phyloP scores from a whole-genome alignment of 2,888 invertebrate genomes.

The Coelopa pilipes region DNA sequence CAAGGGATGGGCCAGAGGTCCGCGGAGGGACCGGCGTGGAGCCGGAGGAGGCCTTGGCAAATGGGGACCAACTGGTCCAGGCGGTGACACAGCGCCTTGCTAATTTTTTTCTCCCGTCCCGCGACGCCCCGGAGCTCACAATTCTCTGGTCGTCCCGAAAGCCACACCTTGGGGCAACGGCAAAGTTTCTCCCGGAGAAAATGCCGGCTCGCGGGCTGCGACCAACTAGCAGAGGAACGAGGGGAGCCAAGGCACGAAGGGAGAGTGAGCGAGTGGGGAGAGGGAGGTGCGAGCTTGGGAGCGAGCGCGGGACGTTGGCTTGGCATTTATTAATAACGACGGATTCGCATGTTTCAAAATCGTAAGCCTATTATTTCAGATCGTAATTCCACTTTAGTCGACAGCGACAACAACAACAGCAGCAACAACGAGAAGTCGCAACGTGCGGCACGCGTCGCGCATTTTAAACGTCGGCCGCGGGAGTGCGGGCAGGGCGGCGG shows the following conservation, averaged over 20 bases:
- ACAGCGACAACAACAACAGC: constrained; percentile 13
- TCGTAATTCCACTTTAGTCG: constrained; percentile 33
- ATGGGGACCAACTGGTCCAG: too few relatives aligned
- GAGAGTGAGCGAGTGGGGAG: not conserved
- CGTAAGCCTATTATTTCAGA: constrained; percentile 47
- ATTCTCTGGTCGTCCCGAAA: too few relatives aligned
- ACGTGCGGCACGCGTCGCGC: constrained; percentile 20
- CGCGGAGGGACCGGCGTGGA: too few relatives aligned
- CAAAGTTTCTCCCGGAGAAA: not conserved
- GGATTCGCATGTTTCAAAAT: constrained; percentile 49
- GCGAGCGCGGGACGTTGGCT: not conserved
- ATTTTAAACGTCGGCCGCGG: constrained; percentile 15
- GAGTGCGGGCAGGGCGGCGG: not conserved
- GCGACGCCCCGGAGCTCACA: too few relatives aligned
- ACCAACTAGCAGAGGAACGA: not conserved
- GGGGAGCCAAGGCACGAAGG: not conserved
- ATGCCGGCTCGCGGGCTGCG: not conserved
- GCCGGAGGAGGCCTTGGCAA: too few relatives aligned
- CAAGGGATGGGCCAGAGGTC: too few relatives aligned
- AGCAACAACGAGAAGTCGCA: not conserved
- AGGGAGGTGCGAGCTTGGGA: not conserved
- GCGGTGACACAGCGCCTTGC: too few relatives aligned
- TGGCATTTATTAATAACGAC: constrained; percentile 43
- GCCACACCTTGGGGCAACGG: too few relatives aligned
- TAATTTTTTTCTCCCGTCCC: too few relatives aligned